Evolutionary conservation across 2,888 invertebrate species (phyloP), one percentile per base, ranked within the genome.

Genomic region (Sesia bembeciformis): DNA sequence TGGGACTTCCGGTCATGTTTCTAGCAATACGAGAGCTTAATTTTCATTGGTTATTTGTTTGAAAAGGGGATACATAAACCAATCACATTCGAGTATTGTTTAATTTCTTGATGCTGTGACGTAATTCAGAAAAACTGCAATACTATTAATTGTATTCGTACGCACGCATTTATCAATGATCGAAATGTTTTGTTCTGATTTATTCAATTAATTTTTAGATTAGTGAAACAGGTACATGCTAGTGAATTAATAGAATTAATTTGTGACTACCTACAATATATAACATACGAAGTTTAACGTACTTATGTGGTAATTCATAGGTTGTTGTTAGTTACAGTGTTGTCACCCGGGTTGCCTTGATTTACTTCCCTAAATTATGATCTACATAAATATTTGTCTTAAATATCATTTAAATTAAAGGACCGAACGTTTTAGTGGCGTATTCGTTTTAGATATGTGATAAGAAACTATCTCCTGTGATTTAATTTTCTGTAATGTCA

Each of bases 361-460:
- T 58, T 23, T 23, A 39, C 53, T 53, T 56, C 58, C 56, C 56
- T 42, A 57, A 57, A 58, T 58, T 56, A 56, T 57, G 40, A 58
- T 62, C 55, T 57, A 57, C 57, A 60, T 63, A 62, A 63, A 60
- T 62, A 62, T 62, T 62, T 62, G 57, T 51, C 40, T 5, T 59
- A 52, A 51, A 59, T 58, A 60, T 60, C 55, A 8, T 46, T n/a
- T 46, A 46, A 46, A 46, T 46, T 46, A 8, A 4, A 8, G 23
- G 5, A n/a, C 3, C 23, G 5, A 4, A 4, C 4, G 5, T 46
- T 46, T 46, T 46, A 46, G 7, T 6, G 7, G 46, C 3, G 5
- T 23, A 8, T 4, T 8, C 23, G n/a, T 8, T 23, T 8, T 46
- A 3, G 23, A n/a, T 8, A 8, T 46, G n/a, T 23, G 3, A 46